Base-by-base conservation (phyloP, 2,888 invertebrate species). In the Marronus borbonicus region DNA sequence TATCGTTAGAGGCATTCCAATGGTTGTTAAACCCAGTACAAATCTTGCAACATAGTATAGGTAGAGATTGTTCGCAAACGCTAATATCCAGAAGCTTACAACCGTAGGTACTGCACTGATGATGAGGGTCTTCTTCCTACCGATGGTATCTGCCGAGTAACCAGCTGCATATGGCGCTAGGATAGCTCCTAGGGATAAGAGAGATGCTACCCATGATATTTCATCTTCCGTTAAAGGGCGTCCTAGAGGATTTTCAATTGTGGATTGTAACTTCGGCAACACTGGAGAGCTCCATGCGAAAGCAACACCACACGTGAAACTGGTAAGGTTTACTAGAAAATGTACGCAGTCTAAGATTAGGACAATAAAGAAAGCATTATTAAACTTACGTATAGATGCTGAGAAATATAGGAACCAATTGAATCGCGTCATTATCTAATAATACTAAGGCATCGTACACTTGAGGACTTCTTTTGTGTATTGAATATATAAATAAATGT, bases 131-230 rank as follows among this genome's bases (percentile, higher is more conserved):
- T 93, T 94, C 55, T 80, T 81, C 31, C 94, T 90, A 0, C 94
- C 94, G 76, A 93, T 88, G 81, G 88, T 91, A 65, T 93, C 92
- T 0, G 93, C 92, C 3, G 91, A 87, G 14, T 90, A 91, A 20
- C 94, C 95, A 0, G 93, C 93, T 14, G 91, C 84, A 84, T 94
- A 93, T 0, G 94, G 93, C 8, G 94, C 93, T 62, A 93, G 85
- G 66, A 93, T 88, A 14, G 82, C 81, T 49, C 95, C 95, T 65
- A 94, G 85, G 0, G 94, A 92, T 50, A 94, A 89, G 44, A 94
- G 88, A 1, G 94, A 94, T 0, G 93, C 93, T 78, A 95, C 91
- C 94, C 94, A 95, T 5, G 94, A 93, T 83, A 91, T 91, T 85
- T 94, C 90, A 31, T 91, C 90, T 0, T 88, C 83, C 0, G 89